Conservation (phyloP, 2,797 vertebrate genomes). For the Leuciscus waleckii region DNA sequence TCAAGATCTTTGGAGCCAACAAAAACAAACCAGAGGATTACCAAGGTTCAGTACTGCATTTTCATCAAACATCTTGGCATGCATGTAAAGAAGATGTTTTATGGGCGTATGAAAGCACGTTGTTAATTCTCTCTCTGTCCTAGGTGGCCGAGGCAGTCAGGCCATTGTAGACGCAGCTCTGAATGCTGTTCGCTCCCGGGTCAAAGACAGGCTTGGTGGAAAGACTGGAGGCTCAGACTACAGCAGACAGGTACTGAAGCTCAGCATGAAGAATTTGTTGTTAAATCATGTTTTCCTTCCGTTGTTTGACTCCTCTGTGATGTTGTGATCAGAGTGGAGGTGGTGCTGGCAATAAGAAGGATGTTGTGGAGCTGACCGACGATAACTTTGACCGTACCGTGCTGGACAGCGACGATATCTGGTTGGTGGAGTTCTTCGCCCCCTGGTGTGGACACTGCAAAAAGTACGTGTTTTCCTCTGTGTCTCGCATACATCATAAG, state of each 20-base stretch:
- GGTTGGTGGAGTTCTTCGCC: conserved; percentile 98
- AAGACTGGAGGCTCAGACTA: conserved; percentile 83
- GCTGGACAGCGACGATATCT: conserved; percentile 83
- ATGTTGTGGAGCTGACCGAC: conserved; percentile 92
- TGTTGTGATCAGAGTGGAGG: conserved; percentile 69
- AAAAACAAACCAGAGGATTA: conserved; percentile 96
- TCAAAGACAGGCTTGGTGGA: conserved; percentile 89
- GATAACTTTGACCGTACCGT: conserved; percentile 91
- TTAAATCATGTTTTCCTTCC: neutral
- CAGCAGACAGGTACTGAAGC: conserved; percentile 77
- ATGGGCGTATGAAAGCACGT: too few relatives aligned
- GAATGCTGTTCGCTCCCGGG: conserved; percentile 81
- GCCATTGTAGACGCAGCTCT: conserved; percentile 91
- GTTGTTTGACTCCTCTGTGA: neutral
- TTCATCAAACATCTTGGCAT: too few relatives aligned
- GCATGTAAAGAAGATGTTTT: neutral
- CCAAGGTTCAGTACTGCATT: conserved; percentile 81
- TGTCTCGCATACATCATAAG: neutral
- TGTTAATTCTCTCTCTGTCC: neutral
- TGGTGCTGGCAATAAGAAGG: conserved; percentile 78
- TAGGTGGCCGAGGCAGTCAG: conserved; percentile 90
- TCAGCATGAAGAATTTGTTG: neutral
- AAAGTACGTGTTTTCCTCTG: conserved; percentile 80
- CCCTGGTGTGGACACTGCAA: conserved; percentile 99
- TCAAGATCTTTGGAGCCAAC: conserved; percentile 95